Evolutionary conservation across 2,888 invertebrate species (phyloP).

Genomic region (Pseudoips prasinana): DNA sequence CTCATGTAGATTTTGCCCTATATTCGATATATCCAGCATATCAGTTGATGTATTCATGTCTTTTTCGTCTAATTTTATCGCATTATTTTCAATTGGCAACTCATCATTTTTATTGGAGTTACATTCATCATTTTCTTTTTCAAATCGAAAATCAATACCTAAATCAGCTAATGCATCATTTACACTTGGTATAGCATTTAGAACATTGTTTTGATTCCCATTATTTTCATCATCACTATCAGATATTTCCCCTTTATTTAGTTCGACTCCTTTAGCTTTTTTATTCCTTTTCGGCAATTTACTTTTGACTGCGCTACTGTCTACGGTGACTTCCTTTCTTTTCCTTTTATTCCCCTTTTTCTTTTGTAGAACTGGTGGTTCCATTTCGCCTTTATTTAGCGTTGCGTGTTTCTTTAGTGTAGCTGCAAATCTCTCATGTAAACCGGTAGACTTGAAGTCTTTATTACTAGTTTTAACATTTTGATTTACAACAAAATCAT

Average conservation of each 20-base stretch:
- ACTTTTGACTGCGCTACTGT: constrained; percentile 39
- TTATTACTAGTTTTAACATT: constrained; percentile 25
- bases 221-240: constrained; percentile 36
- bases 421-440: constrained; percentile 55
- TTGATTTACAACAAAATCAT: constrained; percentile 21
- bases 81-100: constrained; percentile 10
- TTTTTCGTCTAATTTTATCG: constrained; percentile 9
- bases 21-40: constrained; percentile 10
- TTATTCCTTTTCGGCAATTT: constrained; percentile 38
- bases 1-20: constrained; percentile 13
- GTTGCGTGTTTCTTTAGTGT: constrained; percentile 68
- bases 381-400: constrained; percentile 52
- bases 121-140: constrained; percentile 13
- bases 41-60: constrained; percentile 6
- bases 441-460: constrained; percentile 22
- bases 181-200: constrained; percentile 72
- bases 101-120: constrained; percentile 7
- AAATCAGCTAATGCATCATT: constrained; percentile 66
- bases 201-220: constrained; percentile 34
- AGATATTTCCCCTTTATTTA: constrained; percentile 12
- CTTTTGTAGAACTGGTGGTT: constrained; percentile 41
- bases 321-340: constrained; percentile 51
- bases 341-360: constrained; percentile 48
- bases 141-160: constrained; percentile 56
- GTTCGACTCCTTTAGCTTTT: constrained; percentile 31